Percentiles rank a stretch among this genome's conserved stretches.
These are phyloP conservation scores for Phortica okadai DNA, from an alignment of 2,888 invertebrate species.

Conservation along the genomic window DNA sequence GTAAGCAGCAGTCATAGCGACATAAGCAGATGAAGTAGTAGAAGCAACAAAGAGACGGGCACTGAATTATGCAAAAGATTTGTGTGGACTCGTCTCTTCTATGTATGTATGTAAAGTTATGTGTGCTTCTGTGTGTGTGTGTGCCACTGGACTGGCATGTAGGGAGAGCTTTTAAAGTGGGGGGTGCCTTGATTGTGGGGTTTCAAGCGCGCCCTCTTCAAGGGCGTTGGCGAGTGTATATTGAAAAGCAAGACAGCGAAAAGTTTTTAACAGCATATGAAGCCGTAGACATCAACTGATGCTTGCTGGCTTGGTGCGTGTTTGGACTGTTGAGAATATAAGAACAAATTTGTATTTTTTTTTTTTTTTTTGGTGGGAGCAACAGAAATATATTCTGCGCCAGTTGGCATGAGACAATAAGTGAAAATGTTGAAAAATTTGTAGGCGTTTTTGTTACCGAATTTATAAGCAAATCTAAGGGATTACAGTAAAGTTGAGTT, in stretches of 20 bases:
- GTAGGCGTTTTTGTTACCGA: constrained; percentile 40
- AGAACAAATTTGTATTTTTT: neutral
- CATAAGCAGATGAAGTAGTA: constrained; percentile 32
- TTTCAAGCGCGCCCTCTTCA: neutral
- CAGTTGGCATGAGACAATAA: constrained; percentile 46
- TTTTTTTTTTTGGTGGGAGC: neutral
- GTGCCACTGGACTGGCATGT: constrained; percentile 1
- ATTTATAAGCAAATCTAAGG: constrained; percentile 53
- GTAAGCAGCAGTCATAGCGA: constrained; percentile 36
- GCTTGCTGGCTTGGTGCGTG: neutral
- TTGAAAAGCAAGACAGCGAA: constrained; percentile 17
- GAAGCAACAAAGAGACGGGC: constrained; percentile 54
- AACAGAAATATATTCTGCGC: constrained; percentile 41
- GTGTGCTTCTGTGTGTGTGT: neutral
- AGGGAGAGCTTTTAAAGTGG: neutral
- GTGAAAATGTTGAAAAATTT: constrained; percentile 33
- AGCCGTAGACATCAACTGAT: neutral
- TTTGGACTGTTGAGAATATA: neutral
- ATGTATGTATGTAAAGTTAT: neutral
- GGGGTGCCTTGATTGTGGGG: neutral
- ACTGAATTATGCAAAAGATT: constrained; percentile 72
- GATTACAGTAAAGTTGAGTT: neutral
- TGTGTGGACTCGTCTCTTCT: constrained; percentile 50
- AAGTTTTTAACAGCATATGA: constrained; percentile 6
- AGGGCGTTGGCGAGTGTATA: constrained; percentile 29